Conservation (phyloP, 1,140 invertebrate genomes). For the Cotesia chilonis region DNA sequence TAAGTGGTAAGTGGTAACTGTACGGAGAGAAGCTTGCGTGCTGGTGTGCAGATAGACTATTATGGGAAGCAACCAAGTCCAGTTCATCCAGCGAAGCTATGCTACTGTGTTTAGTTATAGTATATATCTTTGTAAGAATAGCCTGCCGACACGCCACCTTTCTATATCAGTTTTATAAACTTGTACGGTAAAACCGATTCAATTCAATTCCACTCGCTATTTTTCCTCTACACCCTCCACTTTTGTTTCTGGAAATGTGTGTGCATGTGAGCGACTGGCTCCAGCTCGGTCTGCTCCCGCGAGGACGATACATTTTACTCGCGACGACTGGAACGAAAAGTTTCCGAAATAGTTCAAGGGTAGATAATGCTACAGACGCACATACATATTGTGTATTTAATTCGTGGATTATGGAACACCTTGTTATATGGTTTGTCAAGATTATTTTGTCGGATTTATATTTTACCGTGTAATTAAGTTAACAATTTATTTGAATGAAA, state of each 20-base stretch:
- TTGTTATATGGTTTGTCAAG: no score
- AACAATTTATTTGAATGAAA: no score
- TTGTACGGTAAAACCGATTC: slow-evolving; percentile 54
- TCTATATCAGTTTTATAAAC: slow-evolving; percentile 37
- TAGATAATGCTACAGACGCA: slow-evolving; percentile 11
- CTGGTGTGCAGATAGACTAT: no score
- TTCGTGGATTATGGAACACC: slow-evolving; percentile 4
- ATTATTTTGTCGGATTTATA: no score
- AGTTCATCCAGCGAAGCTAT: no score
- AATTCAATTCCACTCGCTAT: slow-evolving; percentile 58
- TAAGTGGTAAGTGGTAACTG: neutral
- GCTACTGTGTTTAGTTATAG: neutral
- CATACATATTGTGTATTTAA: slow-evolving; percentile 9
- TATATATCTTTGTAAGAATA: slow-evolving; percentile 55
- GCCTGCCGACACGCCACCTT: slow-evolving; percentile 56
- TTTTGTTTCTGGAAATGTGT: slow-evolving; percentile 34
- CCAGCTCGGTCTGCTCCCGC: slow-evolving; percentile 47
- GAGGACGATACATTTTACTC: slow-evolving; percentile 59
- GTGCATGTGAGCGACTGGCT: slow-evolving; percentile 34
- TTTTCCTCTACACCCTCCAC: slow-evolving; percentile 40
- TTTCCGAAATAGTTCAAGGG: slow-evolving; percentile 41
- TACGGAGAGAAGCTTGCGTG: no score
- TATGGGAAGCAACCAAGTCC: no score
- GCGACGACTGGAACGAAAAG: slow-evolving; percentile 53
- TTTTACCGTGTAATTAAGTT: no score